Evolutionary conservation across 2,113 vertebrate genomes (phyloP), one percentile per base, ranked within the genome.

Genomic region (Caranx melampygus): DNA sequence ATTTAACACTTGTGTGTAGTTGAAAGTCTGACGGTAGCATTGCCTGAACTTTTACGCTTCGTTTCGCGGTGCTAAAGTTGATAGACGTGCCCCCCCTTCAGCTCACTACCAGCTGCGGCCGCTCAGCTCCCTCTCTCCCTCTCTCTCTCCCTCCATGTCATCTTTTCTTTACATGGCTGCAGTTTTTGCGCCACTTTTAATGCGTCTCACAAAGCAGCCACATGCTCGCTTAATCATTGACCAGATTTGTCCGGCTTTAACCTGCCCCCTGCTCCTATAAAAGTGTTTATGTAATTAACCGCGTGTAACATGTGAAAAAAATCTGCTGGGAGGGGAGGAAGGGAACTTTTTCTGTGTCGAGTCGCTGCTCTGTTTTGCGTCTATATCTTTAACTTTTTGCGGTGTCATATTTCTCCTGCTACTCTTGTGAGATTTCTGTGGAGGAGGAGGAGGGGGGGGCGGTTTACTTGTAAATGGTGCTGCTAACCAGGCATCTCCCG

Each of bases 211-310:
- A 87, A 65, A 79, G 83, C 86, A 52, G 79, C 83, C 89, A 70
- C 90, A 88, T 89, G 92, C 85, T 84, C 74, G 67, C 82, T 88
- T 88, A 88, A 92, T 90, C 88, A 91, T 92, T 90, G 37, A 86
- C 79, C 68, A 59, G 75, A 79, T 78, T 45, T 61, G 78, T 62
- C 21, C 51, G 67, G 34, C 57, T 83, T 61, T 55, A 20, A n/a
- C 51, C 65, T 15, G 18, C 51, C 47, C 5, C 4, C 55, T 33
- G 68, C 74, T 7, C 37, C 15, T 4, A 42, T 58, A 34, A 70
- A 79, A 16, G 40, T 1, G 13, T 49, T 55, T 54, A 54, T n/a
- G 3, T 35, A 52, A 33, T 64, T 49, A 34, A 6, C 44, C 4
- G 33, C 5, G 5, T 58, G 45, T 18, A 44, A 51, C 15, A 2